Evolutionary conservation across 2,797 vertebrate species (phyloP).

Genomic region (Hemibagrus guttatus): DNA sequence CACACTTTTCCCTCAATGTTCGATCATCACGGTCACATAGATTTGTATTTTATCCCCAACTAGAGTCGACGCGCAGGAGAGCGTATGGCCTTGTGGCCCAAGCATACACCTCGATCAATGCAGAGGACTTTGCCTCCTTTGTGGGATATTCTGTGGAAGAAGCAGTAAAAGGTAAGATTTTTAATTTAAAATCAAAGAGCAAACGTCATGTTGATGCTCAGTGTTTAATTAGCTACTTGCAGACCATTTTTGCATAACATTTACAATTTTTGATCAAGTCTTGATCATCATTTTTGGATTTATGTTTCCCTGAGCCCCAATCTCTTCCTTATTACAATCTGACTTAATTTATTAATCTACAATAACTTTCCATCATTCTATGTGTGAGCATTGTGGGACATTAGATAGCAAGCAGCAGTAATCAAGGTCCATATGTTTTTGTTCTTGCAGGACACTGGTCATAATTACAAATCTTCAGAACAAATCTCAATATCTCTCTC

Average conservation of each 20-base stretch:
- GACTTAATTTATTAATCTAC: not conserved
- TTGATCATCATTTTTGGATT: not conserved
- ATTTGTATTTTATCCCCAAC: not conserved
- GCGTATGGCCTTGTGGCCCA: conserved; percentile 93
- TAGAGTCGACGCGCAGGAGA: conserved; percentile 87
- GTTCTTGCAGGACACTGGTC: not conserved
- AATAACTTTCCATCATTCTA: not conserved
- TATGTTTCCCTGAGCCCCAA: not conserved
- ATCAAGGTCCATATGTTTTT: not conserved
- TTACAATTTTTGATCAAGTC: no score
- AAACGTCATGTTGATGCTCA: not conserved
- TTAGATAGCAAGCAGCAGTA: not conserved
- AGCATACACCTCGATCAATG: conserved; percentile 93
- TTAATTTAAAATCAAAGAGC: not conserved
- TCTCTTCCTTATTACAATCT: not conserved
- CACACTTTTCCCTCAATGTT: not conserved
- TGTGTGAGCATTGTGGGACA: not conserved
- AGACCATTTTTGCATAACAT: not conserved
- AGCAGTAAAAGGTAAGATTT: conserved; percentile 87
- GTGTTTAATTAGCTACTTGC: not conserved
- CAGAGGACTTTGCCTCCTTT: conserved; percentile 92
- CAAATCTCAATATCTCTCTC: no score
- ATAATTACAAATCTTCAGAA: not conserved
- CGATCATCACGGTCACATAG: not conserved
- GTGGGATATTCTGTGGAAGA: conserved; percentile 96